Conservation (phyloP, 2,113 vertebrate genomes). For the Lasiurus cinereus region DNA sequence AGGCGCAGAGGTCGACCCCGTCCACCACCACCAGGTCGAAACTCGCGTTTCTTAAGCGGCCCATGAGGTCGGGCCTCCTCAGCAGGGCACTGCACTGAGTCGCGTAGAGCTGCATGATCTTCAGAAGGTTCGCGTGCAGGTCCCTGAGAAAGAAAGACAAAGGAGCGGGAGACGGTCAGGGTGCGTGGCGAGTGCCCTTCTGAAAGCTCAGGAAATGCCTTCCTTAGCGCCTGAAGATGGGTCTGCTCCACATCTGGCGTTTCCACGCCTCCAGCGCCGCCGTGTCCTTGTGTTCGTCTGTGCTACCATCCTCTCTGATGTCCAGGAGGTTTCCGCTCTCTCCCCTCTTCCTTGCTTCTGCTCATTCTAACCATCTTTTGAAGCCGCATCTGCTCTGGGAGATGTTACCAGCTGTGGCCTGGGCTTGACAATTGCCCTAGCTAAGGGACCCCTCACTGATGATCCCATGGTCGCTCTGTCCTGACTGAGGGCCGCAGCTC, state of each 20-base stretch:
- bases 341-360: neutral
- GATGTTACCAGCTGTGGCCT: neutral
- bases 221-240: neutral
- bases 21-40: neutral
- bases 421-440: no score
- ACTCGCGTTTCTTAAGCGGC: neutral
- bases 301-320: neutral
- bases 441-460: no score
- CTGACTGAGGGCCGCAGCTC: neutral
- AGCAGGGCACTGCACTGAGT: neutral
- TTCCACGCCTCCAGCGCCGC: neutral
- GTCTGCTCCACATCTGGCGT: neutral
- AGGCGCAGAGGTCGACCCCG: rapidly evolving
- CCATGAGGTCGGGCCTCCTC: neutral
- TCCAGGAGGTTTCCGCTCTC: neutral
- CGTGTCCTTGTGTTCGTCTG: neutral
- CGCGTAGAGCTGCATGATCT: neutral
- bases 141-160: neutral
- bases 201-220: neutral
- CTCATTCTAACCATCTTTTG: neutral
- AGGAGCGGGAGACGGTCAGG: neutral
- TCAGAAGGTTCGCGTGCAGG: neutral
- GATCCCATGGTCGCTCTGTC: neutral
- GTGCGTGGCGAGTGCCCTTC: neutral
- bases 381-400: neutral